Conservation (phyloP, 2,888 invertebrate genomes). For the Pyrrhia umbra region DNA sequence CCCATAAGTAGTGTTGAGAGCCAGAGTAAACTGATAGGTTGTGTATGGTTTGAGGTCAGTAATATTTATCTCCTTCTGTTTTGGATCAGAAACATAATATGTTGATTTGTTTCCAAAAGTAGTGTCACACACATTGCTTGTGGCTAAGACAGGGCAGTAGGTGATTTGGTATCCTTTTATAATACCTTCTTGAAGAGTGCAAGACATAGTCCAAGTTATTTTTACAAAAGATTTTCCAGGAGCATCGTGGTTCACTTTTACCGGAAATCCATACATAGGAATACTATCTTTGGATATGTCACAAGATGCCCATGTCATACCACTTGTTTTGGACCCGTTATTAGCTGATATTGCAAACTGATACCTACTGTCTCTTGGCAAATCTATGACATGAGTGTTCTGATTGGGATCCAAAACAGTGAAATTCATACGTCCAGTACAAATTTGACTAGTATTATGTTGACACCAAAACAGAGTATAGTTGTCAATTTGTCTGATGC, state of each 20-base stretch:
- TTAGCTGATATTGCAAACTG: conserved; percentile 96
- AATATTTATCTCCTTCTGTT: conserved; percentile 90
- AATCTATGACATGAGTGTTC: conserved; percentile 90
- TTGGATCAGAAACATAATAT: conserved; percentile 82
- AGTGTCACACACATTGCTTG: conserved; percentile 89
- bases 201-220: conserved; percentile 94
- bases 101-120: conserved; percentile 75
- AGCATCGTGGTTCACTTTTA: conserved; percentile 77
- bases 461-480: conserved; percentile 96
- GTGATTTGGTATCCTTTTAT: conserved; percentile 94
- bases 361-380: conserved; percentile 90
- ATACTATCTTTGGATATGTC: conserved; percentile 85
- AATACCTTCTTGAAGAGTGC: conserved; percentile 93
- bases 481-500: conserved; percentile 89
- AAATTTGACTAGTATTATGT: conserved; percentile 84
- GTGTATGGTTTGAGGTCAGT: conserved; percentile 93
- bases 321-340: conserved; percentile 92
- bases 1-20: conserved; percentile 89
- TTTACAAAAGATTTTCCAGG: conserved; percentile 82
- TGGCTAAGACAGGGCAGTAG: conserved; percentile 92
- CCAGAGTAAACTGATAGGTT: conserved; percentile 93
- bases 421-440: conserved; percentile 88
- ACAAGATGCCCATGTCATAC: conserved; percentile 96
- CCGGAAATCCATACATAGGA: conserved; percentile 89
- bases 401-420: conserved; percentile 77